Evolutionary conservation across 1,140 invertebrate species (phyloP).

Genomic region (Drosophila kepulauana): DNA sequence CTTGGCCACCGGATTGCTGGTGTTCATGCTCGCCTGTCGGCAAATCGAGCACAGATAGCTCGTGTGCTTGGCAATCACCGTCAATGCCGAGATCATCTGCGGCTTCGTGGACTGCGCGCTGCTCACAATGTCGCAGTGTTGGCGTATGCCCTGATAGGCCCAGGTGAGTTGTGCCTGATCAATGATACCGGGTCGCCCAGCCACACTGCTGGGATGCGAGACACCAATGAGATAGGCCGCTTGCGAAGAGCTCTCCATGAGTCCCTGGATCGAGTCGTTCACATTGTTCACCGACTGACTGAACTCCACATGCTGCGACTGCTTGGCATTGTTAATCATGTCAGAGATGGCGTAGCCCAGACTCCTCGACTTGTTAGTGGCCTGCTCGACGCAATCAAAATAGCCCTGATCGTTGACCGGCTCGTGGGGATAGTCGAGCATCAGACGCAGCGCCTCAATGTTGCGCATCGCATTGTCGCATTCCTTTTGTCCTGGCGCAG

Average conservation of each 20-base stretch:
- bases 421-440: constrained; percentile 94
- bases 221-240: constrained; percentile 97
- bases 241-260: constrained; percentile 97
- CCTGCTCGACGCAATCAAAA: constrained; percentile 97
- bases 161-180: constrained; percentile 96
- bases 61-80: constrained; percentile 98
- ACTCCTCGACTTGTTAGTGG: constrained; percentile 97
- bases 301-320: constrained; percentile 94
- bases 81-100: constrained; percentile 95
- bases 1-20: constrained; percentile 96
- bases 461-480: constrained; percentile 98
- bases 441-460: constrained; percentile 93
- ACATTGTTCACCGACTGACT: constrained; percentile 94
- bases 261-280: constrained; percentile 94
- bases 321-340: constrained; percentile 96
- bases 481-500: constrained; percentile 97
- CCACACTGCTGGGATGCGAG: constrained; percentile 95
- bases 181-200: constrained; percentile 95
- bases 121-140: constrained; percentile 93
- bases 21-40: constrained; percentile 95
- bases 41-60: constrained; percentile 98
- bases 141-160: constrained; percentile 95
- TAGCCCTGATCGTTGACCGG: constrained; percentile 95
- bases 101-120: constrained; percentile 92
- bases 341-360: constrained; percentile 96